These are phyloP conservation scores for Heliconius himera DNA, from an alignment of 1,140 invertebrate genomes.

Conservation along the genomic window DNA sequence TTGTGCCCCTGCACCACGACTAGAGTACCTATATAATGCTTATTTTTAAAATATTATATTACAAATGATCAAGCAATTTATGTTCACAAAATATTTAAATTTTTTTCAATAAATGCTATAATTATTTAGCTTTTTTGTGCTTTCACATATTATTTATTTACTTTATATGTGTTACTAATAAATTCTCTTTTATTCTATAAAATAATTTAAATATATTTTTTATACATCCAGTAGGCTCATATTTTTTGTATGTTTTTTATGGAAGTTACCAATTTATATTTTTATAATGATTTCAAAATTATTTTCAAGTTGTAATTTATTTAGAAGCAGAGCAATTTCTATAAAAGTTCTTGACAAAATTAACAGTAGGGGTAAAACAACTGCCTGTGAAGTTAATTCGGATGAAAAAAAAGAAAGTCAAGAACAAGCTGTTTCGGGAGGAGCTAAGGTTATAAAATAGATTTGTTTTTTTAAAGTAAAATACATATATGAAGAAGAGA, in stretches of 20 bases:
- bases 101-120: neutral
- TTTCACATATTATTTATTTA: neutral
- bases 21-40: too few relatives aligned
- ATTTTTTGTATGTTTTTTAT: constrained; percentile 26
- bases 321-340: constrained; percentile 15
- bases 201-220: constrained; percentile 2
- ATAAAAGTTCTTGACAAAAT: neutral
- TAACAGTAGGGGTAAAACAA: neutral
- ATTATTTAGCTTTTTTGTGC: neutral
- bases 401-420: neutral
- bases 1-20: too few relatives aligned
- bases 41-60: too few relatives aligned
- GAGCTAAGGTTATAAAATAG: neutral
- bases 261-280: constrained; percentile 34
- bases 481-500: too few relatives aligned
- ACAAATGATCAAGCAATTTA: too few relatives aligned
- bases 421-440: neutral
- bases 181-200: neutral
- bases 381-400: neutral
- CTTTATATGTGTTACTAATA: neutral
- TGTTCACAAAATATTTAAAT: neutral
- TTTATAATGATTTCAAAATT: constrained; percentile 69
- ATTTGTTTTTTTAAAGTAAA: neutral
- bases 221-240: constrained; percentile 57
- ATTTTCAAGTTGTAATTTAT: constrained; percentile 49